Percentiles rank a stretch among this genome's conserved stretches.
These are phyloP conservation scores for Semicossyphus pulcher DNA, from an alignment of 2,113 vertebrate genomes.

Conservation along the genomic window DNA sequence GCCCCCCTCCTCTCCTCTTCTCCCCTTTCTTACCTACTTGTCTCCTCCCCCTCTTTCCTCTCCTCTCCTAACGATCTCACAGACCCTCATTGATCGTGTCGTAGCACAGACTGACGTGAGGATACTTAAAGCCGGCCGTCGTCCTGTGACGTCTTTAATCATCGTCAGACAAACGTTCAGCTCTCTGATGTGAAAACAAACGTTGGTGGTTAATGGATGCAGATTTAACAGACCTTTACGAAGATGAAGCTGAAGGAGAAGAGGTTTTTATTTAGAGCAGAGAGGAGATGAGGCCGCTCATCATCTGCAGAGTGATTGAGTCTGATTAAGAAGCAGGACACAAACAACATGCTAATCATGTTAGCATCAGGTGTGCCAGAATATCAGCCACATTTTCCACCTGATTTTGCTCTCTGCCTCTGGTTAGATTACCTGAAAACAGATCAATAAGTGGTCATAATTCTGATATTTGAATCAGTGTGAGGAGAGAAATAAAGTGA, in stretches of 20 bases:
- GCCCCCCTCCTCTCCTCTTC: too few species aligned
- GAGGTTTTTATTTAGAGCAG: constrained; percentile 21
- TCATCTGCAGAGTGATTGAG: constrained; percentile 25
- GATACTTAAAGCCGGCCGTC: neutral
- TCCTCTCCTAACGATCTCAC: too few species aligned
- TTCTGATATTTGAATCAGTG: too few species aligned
- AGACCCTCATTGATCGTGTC: too few species aligned
- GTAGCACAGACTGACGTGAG: neutral
- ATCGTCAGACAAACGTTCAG: neutral
- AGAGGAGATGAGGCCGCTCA: constrained; percentile 13
- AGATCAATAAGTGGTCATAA: too few species aligned
- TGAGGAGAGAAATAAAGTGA: too few species aligned
- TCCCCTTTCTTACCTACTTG: too few species aligned
- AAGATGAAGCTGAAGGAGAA: constrained; percentile 9
- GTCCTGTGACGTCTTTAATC: neutral
- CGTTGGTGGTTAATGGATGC: constrained; percentile 15
- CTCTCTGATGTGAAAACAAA: neutral
- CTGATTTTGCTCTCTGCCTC: too few species aligned
- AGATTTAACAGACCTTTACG: neutral
- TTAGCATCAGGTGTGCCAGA: neutral
- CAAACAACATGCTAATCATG: constrained; percentile 2
- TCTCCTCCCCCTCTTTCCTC: too few species aligned
- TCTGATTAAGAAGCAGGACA: constrained; percentile 7
- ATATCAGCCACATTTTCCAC: neutral
- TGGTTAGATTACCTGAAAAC: too few species aligned